phyloP scores from a whole-genome alignment of 2,888 invertebrate genomes.

The Chironomus riparius region DNA sequence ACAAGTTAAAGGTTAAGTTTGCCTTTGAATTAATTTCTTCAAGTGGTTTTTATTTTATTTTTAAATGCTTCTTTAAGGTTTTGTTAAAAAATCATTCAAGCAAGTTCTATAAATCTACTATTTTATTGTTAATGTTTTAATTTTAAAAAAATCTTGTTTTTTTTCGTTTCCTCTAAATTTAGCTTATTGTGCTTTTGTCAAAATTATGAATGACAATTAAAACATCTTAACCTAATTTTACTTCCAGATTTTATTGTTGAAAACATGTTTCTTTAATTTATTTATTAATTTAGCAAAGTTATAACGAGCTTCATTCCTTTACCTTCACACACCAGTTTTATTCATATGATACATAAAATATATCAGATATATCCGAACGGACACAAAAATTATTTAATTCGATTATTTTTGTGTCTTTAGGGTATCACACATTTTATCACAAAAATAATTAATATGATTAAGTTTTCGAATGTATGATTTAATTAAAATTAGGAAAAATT shows the following conservation, averaged over 20 bases:
- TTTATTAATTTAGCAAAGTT: slow-evolving; percentile 1
- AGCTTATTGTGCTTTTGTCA: background rate
- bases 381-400: background rate
- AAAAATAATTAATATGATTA: background rate
- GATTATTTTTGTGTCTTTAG: background rate
- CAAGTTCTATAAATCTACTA: too few relatives aligned
- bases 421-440: background rate
- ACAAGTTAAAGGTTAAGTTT: too few relatives aligned
- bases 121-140: too few relatives aligned
- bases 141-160: background rate
- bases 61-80: too few relatives aligned
- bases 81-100: too few relatives aligned
- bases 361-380: background rate
- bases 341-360: background rate
- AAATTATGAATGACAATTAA: background rate
- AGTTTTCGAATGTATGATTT: background rate
- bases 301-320: slow-evolving; percentile 26
- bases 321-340: slow-evolving; percentile 21
- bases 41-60: too few relatives aligned
- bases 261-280: background rate
- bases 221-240: background rate
- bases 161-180: background rate
- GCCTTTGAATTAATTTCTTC: too few relatives aligned
- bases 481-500: background rate
- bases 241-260: background rate